Conservation (phyloP, 2,888 invertebrate species). For the Euplexia lucipara region DNA sequence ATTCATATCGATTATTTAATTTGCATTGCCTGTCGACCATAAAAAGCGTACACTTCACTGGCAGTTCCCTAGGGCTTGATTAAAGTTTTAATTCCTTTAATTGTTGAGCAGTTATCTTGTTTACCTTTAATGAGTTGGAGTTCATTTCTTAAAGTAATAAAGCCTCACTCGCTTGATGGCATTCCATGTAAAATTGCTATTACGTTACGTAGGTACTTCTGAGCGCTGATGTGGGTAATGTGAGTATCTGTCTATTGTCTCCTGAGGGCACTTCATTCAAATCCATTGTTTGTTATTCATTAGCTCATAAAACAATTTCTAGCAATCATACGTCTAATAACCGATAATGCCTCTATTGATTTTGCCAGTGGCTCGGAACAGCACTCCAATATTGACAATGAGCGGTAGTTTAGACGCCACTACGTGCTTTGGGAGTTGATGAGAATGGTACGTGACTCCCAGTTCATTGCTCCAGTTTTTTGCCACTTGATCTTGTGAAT, state of each 20-base stretch:
- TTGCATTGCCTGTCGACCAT: slow-evolving; percentile 64
- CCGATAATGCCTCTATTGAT: slow-evolving; percentile 87
- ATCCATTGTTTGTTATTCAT: slow-evolving; percentile 76
- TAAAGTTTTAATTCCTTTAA: slow-evolving; percentile 56
- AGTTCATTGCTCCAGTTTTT: slow-evolving; percentile 90
- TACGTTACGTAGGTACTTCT: slow-evolving; percentile 28
- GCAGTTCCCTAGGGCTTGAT: slow-evolving; percentile 44
- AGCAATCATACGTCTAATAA: slow-evolving; percentile 82
- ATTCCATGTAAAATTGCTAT: slow-evolving; percentile 45
- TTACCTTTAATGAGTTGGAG: slow-evolving; percentile 51
- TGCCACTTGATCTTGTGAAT: slow-evolving; percentile 88
- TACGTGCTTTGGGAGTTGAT: slow-evolving; percentile 87
- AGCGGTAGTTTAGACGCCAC: slow-evolving; percentile 89
- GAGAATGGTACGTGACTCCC: slow-evolving; percentile 86
- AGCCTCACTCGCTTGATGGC: slow-evolving; percentile 27
- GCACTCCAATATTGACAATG: slow-evolving; percentile 89
- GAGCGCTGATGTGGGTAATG: slow-evolving; percentile 28
- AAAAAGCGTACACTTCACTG: slow-evolving; percentile 43
- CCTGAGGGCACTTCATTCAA: slow-evolving; percentile 49
- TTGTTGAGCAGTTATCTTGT: slow-evolving; percentile 45
- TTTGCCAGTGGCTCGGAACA: slow-evolving; percentile 85
- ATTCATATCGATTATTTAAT: slow-evolving; percentile 75
- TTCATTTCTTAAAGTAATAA: slow-evolving; percentile 48
- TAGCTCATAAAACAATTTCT: slow-evolving; percentile 78
- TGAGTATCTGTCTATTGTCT: slow-evolving; percentile 41